Evolutionary conservation across 2,888 invertebrate species (phyloP), one percentile per base, ranked within the genome.

Genomic region (Liodrosophila aerea): DNA sequence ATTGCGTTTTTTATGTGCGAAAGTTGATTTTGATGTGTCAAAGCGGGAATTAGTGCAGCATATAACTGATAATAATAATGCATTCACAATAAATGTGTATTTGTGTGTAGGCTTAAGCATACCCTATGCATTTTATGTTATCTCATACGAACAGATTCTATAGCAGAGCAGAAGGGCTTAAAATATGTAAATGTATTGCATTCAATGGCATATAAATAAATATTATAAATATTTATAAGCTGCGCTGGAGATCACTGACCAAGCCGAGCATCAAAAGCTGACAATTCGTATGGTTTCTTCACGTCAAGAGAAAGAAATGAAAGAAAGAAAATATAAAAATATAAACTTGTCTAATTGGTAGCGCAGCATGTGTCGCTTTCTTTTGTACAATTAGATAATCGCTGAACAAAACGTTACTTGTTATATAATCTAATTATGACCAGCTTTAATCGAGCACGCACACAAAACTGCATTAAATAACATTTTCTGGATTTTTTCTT

Each of bases 401-500:
- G 76, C 16, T 44, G 49, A 44, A 41, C 52, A 67, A 65, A 57
- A 49, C 52, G 39, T 22, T 22, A 58, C 7, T 33, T 60, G 75
- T 78, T 84, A 78, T 56, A 77, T 84, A 81, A 78, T 82, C 78
- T 69, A 84, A 84, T 84, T 84, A 84, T 81, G 75, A 77, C 62
- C 51, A 69, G 72, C 72, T 77, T 76, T 72, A 72, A 75, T 68
- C 67, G 56, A 59, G 49, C 54, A 65, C 58, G 64, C 47, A 43
- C 58, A 54, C 41, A 1, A 15, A 64, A 73, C 52, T 76, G 82
- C 77, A 82, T 82, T 78, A 82, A 76, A 82, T 76, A 76, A 76
- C 80, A 72, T 57, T 65, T 52, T 34, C 46, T 7, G 2, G n/a
- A n/a, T 7, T 5, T 30, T n/a, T 9, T n/a, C n/a, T 7, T 30